These are phyloP conservation scores for Actinia tenebrosa DNA, from an alignment of 64 coral and sea anemone species.

Conservation along the genomic window DNA sequence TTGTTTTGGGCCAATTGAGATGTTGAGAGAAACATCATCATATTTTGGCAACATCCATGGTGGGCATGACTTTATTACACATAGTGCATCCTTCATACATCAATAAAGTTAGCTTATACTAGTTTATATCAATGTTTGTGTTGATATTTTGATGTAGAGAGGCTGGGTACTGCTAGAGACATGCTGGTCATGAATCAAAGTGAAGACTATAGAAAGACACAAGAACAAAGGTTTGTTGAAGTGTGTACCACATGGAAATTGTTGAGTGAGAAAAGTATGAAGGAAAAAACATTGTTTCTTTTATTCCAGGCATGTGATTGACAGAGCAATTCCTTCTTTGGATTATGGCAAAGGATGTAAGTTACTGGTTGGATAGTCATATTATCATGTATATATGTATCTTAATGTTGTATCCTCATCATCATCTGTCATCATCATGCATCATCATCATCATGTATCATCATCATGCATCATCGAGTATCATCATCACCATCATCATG, in stretches of 20 bases:
- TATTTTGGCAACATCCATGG: too few relatives aligned
- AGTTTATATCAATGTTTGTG: neutral
- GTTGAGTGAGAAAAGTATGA: too few relatives aligned
- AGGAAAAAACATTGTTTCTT: neutral
- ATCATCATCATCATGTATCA: neutral
- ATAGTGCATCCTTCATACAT: neutral
- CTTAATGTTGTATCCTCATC: neutral
- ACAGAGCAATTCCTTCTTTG: slow-evolving; percentile 81
- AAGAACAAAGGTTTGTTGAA: slow-evolving; percentile 80
- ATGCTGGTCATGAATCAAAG: slow-evolving; percentile 99
- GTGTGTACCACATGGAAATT: too few relatives aligned
- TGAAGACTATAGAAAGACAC: slow-evolving; percentile 85
- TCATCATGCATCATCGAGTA: too few relatives aligned
- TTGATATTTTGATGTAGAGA: neutral
- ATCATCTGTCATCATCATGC: neutral
- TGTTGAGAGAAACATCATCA: too few relatives aligned
- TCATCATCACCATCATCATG: too few relatives aligned
- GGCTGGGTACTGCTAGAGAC: slow-evolving; percentile 62
- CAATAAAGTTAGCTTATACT: too few relatives aligned
- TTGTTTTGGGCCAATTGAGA: too few relatives aligned
- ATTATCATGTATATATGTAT: neutral
- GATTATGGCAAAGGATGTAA: slow-evolving; percentile 99
- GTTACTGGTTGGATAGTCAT: slow-evolving; percentile 11
- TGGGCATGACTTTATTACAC: too few relatives aligned
- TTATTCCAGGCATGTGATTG: slow-evolving; percentile 71